Evolutionary conservation across 2,797 vertebrate genomes (phyloP).

Genomic region (Remorina albescens): DNA sequence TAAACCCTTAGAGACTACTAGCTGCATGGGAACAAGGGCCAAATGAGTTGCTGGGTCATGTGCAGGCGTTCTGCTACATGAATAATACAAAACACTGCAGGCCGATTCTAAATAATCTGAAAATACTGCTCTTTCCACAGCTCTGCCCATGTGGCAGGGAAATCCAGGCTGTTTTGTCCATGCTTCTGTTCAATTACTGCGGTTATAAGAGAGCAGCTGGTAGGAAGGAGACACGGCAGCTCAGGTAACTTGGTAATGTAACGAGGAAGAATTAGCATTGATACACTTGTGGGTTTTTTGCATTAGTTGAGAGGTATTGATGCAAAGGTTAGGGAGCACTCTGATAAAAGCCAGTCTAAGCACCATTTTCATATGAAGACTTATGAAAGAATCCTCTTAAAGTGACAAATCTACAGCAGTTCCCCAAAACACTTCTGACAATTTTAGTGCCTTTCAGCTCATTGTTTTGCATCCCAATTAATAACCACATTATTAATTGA

Average conservation of each 20-base stretch:
- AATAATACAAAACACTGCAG: slow-evolving; percentile 83
- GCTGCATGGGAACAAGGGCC: slow-evolving; percentile 77
- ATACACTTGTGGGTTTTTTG: not conserved
- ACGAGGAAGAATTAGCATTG: not conserved
- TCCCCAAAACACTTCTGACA: not conserved
- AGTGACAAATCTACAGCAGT: not conserved
- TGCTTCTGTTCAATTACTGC: slow-evolving; percentile 39
- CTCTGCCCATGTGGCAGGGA: slow-evolving; percentile 57
- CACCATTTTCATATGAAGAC: not conserved
- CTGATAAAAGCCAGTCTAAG: not conserved
- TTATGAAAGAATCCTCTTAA: not conserved
- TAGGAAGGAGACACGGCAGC: slow-evolving; percentile 10
- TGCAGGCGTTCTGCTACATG: slow-evolving; percentile 76
- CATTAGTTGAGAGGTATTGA: not conserved
- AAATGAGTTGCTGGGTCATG: slow-evolving; percentile 82
- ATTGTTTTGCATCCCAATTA: not conserved
- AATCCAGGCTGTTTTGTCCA: slow-evolving; percentile 58
- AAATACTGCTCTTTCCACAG: slow-evolving; percentile 61
- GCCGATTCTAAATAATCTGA: slow-evolving; percentile 75
- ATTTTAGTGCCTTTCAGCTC: slow-evolving; percentile 1
- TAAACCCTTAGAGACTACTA: slow-evolving; percentile 81
- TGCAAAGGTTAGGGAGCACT: not conserved
- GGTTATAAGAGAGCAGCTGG: slow-evolving; percentile 13
- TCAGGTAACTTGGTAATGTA: slow-evolving; percentile 14
- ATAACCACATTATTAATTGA: too few relatives aligned